phyloP scores from a whole-genome alignment of 92 coral and sea anemone genomes.

The Palythoa grandiflora region DNA sequence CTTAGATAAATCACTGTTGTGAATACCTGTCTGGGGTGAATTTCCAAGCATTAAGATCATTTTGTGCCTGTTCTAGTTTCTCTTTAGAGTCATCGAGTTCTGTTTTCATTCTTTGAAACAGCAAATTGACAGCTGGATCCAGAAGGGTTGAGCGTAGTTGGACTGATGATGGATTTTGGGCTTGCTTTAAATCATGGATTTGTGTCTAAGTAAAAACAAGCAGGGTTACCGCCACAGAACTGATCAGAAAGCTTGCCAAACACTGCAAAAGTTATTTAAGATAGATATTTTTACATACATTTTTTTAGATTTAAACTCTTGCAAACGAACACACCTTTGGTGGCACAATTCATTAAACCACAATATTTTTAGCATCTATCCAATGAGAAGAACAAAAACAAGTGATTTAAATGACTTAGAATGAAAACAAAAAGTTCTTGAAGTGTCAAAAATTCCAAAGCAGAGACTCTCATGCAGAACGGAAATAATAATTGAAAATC shows the following conservation, averaged over 20 bases:
- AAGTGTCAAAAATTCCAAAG: too few species aligned
- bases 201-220: constrained; percentile 79
- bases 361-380: too few species aligned
- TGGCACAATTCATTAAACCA: too few species aligned
- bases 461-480: too few species aligned
- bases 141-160: constrained; percentile 94
- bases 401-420: too few species aligned
- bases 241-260: constrained; percentile 17
- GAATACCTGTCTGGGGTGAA: constrained; percentile 98
- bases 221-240: constrained; percentile 10
- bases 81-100: constrained; percentile 96
- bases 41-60: constrained; percentile 98
- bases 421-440: too few species aligned
- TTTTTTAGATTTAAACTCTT: background rate
- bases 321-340: too few species aligned
- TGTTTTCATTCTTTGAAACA: constrained; percentile 98
- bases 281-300: too few species aligned
- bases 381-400: too few species aligned
- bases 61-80: constrained; percentile 97
- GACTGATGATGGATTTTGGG: constrained; percentile 93
- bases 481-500: too few species aligned
- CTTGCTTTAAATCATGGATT: constrained; percentile 98
- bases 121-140: constrained; percentile 97
- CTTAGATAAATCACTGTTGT: background rate
- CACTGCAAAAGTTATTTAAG: background rate